phyloP scores from a whole-genome alignment of 1,140 invertebrate genomes.

The Bicyclus anynana region DNA sequence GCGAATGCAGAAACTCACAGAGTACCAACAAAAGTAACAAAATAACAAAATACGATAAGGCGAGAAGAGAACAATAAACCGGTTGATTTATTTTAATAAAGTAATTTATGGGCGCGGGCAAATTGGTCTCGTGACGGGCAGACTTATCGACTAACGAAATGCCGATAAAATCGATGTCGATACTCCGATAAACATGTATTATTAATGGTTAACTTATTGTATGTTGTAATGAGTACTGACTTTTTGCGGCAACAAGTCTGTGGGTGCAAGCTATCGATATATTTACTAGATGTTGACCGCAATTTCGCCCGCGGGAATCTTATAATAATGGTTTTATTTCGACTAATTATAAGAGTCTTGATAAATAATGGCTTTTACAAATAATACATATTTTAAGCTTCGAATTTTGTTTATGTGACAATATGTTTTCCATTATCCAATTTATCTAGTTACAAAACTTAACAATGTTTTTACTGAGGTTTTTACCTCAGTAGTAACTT shows the following conservation, averaged over 20 bases:
- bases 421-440: no score
- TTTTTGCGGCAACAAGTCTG: slow-evolving; percentile 24
- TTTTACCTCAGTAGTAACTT: no score
- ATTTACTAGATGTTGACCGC: no score
- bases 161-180: slow-evolving; percentile 65
- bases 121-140: slow-evolving; percentile 61
- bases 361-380: no score
- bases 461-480: no score
- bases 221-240: slow-evolving; percentile 49
- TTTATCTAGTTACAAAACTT: no score
- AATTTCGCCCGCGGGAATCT: no score
- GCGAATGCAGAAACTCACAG: slow-evolving; percentile 21
- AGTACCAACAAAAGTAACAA: slow-evolving; percentile 32
- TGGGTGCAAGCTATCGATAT: slow-evolving; percentile 5
- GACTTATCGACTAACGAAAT: slow-evolving; percentile 53
- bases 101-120: slow-evolving; percentile 68
- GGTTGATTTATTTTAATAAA: slow-evolving; percentile 73
- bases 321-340: no score
- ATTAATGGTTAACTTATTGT: slow-evolving; percentile 61
- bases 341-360: no score
- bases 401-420: no score
- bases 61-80: slow-evolving; percentile 71
- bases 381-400: no score
- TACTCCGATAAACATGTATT: slow-evolving; percentile 51
- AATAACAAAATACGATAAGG: slow-evolving; percentile 54